Base-by-base conservation (phyloP, 2,113 vertebrate species). In the Sapajus apella region DNA sequence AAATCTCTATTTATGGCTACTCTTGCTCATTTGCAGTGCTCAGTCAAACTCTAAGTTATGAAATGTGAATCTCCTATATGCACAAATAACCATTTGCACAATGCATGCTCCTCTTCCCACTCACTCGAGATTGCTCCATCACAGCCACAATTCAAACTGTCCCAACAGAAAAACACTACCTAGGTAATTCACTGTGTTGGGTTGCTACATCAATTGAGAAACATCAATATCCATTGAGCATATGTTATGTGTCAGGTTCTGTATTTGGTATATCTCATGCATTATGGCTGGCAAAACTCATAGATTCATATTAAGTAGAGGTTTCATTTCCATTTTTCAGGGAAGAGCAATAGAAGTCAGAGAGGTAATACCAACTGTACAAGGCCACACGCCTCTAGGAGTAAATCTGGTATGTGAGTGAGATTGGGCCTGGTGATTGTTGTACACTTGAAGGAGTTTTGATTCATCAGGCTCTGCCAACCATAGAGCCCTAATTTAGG, bases 1-100 rank as follows among this genome's bases (percentile, higher is more conserved):
- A 88, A 94, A 82, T 79, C 76, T 95, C 96, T 96, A 37, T 97
- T 96, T 92, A 86, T 93, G 82, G 80, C 5, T 47, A 32, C 58
- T 82, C 25, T 95, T 86, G 91, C 73, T 94, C 96, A 90, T 85
- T 75, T 82, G 20, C 88, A 92, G 93, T 47, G 17, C 17, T 94
- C 66, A 72, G 68, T 83, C 83, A 61, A 55, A 91, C 82, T 94
- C 37, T 27, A 75, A 47, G 23, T 93, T 86, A 87, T 25, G 55
- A 96, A 94, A 91, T 86, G 86, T 89, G 75, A 86, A 83, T 85
- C 64, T 58, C 13, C 45, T 43, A 21, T 52, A 81, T 84, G 75
- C 27, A 66, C 52, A 83, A 90, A 94, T 82, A 94, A 80, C 79
- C 23, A 45, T 52, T 64, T 76, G 8, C 47, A 52, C 10, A 47